These are phyloP conservation scores for Seladonia tumulorum DNA, from an alignment of 2,888 invertebrate species.

Conservation along the genomic window DNA sequence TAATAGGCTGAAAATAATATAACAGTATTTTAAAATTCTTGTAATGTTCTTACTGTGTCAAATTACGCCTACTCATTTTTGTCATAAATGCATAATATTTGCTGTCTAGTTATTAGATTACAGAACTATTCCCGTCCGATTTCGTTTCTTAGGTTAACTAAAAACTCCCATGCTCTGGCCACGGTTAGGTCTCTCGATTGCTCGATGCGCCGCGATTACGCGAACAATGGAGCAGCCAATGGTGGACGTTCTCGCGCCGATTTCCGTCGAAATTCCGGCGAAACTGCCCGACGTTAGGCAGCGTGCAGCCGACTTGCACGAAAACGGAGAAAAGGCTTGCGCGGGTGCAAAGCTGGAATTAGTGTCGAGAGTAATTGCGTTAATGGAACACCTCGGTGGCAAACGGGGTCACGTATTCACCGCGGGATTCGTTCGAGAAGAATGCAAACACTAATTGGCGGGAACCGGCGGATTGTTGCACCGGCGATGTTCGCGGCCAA, in stretches of 20 bases:
- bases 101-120: not conserved
- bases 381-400: slow-evolving; percentile 57
- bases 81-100: too few species aligned
- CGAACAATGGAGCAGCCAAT: slow-evolving; percentile 7
- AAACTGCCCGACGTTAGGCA: not conserved
- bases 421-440: slow-evolving; percentile 58
- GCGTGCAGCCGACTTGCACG: not conserved
- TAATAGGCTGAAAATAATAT: too few species aligned
- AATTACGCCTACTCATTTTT: too few species aligned
- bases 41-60: too few species aligned
- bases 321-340: not conserved
- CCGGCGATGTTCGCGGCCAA: slow-evolving; percentile 39
- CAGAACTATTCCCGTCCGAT: not conserved
- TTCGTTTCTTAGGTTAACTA: not conserved
- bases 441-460: slow-evolving; percentile 74
- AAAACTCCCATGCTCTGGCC: not conserved
- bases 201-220: slow-evolving; percentile 8
- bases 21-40: too few species aligned
- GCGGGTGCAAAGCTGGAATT: slow-evolving; percentile 5
- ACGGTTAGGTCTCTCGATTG: not conserved
- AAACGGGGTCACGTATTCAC: slow-evolving; percentile 66
- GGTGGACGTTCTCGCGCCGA: not conserved
- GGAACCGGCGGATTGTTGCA: slow-evolving; percentile 46
- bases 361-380: slow-evolving; percentile 57
- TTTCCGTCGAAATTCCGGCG: not conserved